phyloP scores from a whole-genome alignment of 1,140 invertebrate genomes.

The Temnothorax curvispinosus region DNA sequence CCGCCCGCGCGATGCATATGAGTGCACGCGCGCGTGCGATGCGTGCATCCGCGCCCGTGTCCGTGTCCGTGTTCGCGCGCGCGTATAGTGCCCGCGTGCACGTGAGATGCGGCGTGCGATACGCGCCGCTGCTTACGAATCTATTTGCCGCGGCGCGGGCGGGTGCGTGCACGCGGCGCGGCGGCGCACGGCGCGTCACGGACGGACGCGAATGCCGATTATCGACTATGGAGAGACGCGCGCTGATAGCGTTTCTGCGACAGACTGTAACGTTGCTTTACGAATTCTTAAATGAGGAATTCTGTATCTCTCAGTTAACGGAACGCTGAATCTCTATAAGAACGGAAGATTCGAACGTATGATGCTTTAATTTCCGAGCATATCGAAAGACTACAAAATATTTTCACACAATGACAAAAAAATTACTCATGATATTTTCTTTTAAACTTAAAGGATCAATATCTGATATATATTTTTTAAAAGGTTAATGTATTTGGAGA shows the following conservation, averaged over 20 bases:
- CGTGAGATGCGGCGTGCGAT: slow-evolving; percentile 67
- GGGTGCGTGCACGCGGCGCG: too few relatives aligned
- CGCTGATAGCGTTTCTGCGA: neutral
- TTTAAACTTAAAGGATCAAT: neutral
- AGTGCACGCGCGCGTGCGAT: neutral
- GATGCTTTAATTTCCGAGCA: neutral
- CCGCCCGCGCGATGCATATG: slow-evolving; percentile 10
- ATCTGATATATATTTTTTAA: neutral
- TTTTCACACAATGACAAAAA: neutral
- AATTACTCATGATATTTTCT: neutral
- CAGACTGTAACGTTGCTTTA: neutral
- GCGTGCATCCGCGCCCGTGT: slow-evolving; percentile 10
- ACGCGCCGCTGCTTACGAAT: slow-evolving; percentile 64
- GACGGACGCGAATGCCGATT: neutral
- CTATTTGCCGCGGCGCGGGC: slow-evolving; percentile 57
- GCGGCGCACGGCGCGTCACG: slow-evolving; percentile 6
- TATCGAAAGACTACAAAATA: neutral
- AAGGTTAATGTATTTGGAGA: neutral
- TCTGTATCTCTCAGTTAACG: neutral
- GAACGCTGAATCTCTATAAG: neutral
- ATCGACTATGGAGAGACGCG: neutral
- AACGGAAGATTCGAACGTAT: neutral
- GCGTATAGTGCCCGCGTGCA: neutral
- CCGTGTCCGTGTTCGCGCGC: neutral
- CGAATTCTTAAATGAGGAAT: neutral